Evolutionary conservation across 2,888 invertebrate genomes (phyloP).

Genomic region (Cataglyphis albicans): DNA sequence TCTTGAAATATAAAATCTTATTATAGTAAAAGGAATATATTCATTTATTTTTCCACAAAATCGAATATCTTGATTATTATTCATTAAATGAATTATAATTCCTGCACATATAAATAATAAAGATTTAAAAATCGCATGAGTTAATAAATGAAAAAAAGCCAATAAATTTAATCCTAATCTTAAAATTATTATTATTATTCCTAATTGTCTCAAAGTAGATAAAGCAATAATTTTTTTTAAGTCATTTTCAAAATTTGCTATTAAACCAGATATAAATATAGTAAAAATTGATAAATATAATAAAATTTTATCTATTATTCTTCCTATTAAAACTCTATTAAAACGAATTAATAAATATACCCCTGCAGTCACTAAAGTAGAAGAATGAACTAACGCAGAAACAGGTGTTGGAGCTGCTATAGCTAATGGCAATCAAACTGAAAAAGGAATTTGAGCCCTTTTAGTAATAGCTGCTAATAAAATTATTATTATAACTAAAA

Average conservation of each 20-base stretch:
- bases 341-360: conserved; percentile 92
- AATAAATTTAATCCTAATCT: conserved; percentile 87
- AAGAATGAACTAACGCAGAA: conserved; percentile 92
- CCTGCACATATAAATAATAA: neutral
- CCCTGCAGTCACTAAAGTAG: conserved; percentile 91
- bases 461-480: conserved; percentile 88
- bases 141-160: conserved; percentile 91
- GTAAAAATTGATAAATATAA: too few species aligned
- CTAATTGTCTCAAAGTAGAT: conserved; percentile 84
- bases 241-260: too few species aligned
- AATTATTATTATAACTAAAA: conserved; percentile 73
- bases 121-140: conserved; percentile 91
- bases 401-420: conserved; percentile 91
- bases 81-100: too few species aligned
- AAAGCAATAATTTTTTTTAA: too few species aligned
- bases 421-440: conserved; percentile 91
- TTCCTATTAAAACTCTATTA: conserved; percentile 86
- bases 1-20: neutral
- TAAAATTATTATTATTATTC: conserved; percentile 90
- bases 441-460: conserved; percentile 92
- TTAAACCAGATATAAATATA: too few species aligned
- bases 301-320: conserved; percentile 25
- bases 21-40: neutral
- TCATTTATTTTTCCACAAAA: neutral
- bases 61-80: conserved; percentile 2